Evolutionary conservation across 2,888 invertebrate species (phyloP).

Genomic region (Acholoe squamosa): DNA sequence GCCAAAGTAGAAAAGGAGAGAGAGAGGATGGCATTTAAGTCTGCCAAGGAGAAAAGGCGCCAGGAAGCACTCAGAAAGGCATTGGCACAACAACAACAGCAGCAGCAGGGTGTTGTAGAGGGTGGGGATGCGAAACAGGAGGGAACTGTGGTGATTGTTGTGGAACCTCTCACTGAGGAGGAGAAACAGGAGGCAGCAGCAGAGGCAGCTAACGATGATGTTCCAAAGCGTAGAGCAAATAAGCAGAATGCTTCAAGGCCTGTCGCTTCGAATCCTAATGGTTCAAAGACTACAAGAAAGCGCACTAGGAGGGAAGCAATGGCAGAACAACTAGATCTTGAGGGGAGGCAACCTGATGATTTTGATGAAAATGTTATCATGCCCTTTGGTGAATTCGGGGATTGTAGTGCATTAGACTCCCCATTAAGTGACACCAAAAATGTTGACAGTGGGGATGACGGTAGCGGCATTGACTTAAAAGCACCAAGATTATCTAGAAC

Average conservation of each 20-base stretch:
- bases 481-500: neutral
- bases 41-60: neutral
- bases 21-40: neutral
- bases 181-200: constrained; percentile 11
- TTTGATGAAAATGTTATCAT: neutral
- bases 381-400: constrained; percentile 26
- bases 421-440: neutral
- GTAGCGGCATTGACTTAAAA: constrained; percentile 17
- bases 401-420: neutral
- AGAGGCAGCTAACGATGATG: neutral
- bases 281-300: constrained; percentile 24
- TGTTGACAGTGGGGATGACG: neutral
- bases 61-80: constrained; percentile 22
- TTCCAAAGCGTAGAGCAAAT: neutral
- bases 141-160: constrained; percentile 2
- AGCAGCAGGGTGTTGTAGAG: neutral
- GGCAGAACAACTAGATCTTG: constrained; percentile 52
- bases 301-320: constrained; percentile 45
- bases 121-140: constrained; percentile 5
- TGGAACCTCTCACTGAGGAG: constrained; percentile 28
- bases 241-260: too few species aligned
- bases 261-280: neutral
- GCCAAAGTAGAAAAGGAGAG: constrained; percentile 52
- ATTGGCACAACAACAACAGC: neutral
- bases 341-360: constrained; percentile 29